Base-by-base conservation (phyloP, 2,888 invertebrate species). In the Yponomeuta plumbellus region DNA sequence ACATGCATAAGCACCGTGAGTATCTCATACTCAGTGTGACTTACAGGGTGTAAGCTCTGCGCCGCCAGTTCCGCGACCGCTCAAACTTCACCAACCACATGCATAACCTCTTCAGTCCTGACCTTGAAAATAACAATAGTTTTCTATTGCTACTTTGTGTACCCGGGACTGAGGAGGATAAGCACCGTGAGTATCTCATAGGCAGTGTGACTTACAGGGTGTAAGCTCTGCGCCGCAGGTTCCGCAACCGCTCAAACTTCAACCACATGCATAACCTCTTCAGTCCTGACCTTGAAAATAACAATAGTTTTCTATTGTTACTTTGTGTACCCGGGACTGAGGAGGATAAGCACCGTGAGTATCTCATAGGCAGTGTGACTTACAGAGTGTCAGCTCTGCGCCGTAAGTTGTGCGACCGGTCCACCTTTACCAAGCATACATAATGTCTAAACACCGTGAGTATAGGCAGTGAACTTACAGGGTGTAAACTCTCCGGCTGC, bases 81-180 rank as follows among this genome's bases (percentile, higher is more conserved):
- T 94, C 95, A 39, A 94, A 95, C 83, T 89, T 94, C 58, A 93
- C 93, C 74, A 94, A 94, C 75, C 96, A 96, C 76, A 78, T 63
- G 58, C 84, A 3, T 80, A n/a, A n/a, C n/a, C n/a, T n/a, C n/a
- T n/a, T n/a, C n/a, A n/a, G n/a, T n/a, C n/a, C n/a, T n/a, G n/a
- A n/a, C n/a, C n/a, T n/a, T n/a, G n/a, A n/a, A n/a, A n/a, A n/a
- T n/a, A n/a, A n/a, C n/a, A n/a, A n/a, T n/a, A n/a, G n/a, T n/a
- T n/a, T n/a, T n/a, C n/a, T n/a, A n/a, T n/a, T n/a, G n/a, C n/a
- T n/a, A n/a, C n/a, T n/a, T n/a, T n/a, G n/a, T n/a, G n/a, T n/a
- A n/a, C n/a, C n/a, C n/a, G n/a, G n/a, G n/a, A n/a, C n/a, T n/a
- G n/a, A n/a, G n/a, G n/a, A n/a, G n/a, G n/a, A n/a, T n/a, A 88